Base-by-base conservation (phyloP, 2,113 vertebrate species). In the Pachypanchax playfairii region DNA sequence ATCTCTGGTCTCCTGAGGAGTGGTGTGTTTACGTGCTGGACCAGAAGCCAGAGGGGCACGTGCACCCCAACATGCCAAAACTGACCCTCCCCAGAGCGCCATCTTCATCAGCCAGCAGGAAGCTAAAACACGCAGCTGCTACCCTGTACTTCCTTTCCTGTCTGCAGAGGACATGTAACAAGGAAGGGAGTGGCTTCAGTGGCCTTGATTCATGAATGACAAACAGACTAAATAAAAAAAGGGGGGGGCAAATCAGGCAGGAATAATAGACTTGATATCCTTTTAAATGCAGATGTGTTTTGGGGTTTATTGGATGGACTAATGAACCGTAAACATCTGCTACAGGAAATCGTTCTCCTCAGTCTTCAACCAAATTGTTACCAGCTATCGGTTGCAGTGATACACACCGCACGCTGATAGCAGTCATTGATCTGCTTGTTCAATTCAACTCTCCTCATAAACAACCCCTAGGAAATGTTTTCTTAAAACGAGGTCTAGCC, bases 201-300 rank as follows among this genome's bases (percentile, higher is more conserved):
- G 77, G 80, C 83, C 86, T 75, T 85, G 79, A 79, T 82, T 90
- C 83, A 76, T 83, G 83, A 91, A 90, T 87, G 87, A 91, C 90
- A 90, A 90, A 88, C 60, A 90, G 88, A 84, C 85, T 78, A 83
- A 82, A 77, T 67, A 51, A 73, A 50, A 14, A 36, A 24, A 42
- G 26, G 10, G 18, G n/a, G 12, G 4, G 8, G 38, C 54, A 60
- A 78, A 65, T 65, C 43, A 57, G 51, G 59, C 20, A 10, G 33
- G 50, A 36, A 48, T 51, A 73, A 42, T 58, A 25, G 54, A 65
- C n/a, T 52, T 38, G 47, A 77, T 85, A 74, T 58, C 63, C 62
- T 86, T 82, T 69, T 24, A 73, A 63, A 76, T 22, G 44, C 75
- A 75, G 62, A 77, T 76, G 69, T 69, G 53, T 35, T 51, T 64